Evolutionary conservation across 2,888 invertebrate species (phyloP).

Genomic region (Incurvaria masculella): DNA sequence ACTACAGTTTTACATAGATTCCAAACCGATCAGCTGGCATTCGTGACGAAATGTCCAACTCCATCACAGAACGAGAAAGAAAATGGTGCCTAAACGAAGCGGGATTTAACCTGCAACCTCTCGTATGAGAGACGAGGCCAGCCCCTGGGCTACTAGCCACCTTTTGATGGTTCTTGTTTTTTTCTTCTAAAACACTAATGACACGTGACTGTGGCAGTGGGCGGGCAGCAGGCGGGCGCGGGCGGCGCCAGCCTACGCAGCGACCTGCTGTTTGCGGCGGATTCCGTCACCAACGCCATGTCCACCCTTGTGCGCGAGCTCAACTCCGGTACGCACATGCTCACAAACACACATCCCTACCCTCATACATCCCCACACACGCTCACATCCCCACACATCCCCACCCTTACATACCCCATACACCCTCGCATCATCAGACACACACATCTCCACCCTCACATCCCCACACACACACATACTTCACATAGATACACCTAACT

Average conservation of each 20-base stretch:
- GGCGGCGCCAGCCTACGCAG: conserved; percentile 69
- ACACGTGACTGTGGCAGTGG: not conserved
- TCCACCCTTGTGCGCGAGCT: conserved; percentile 94
- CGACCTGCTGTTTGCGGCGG: conserved; percentile 92
- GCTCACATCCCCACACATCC: not conserved
- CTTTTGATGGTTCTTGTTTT: too few relatives aligned
- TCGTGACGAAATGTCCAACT: too few relatives aligned
- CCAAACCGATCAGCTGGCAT: too few relatives aligned
- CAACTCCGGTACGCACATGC: conserved; percentile 71
- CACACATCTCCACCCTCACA: not conserved
- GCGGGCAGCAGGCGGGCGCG: conserved; percentile 32
- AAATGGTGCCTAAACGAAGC: too few relatives aligned
- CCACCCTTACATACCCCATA: not conserved
- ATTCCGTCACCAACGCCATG: conserved; percentile 98
- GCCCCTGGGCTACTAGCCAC: too few relatives aligned
- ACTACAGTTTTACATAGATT: too few relatives aligned
- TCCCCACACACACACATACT: not conserved
- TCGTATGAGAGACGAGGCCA: too few relatives aligned
- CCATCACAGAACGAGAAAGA: too few relatives aligned
- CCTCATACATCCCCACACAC: not conserved
- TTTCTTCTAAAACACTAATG: conserved; percentile 4
- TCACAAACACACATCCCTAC: not conserved
- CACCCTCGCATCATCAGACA: not conserved
- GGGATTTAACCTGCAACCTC: too few relatives aligned
- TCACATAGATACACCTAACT: not conserved